Evolutionary conservation across 1,140 invertebrate genomes (phyloP), one percentile per base, ranked within the genome.

Genomic region (Oryzaephilus surinamensis): DNA sequence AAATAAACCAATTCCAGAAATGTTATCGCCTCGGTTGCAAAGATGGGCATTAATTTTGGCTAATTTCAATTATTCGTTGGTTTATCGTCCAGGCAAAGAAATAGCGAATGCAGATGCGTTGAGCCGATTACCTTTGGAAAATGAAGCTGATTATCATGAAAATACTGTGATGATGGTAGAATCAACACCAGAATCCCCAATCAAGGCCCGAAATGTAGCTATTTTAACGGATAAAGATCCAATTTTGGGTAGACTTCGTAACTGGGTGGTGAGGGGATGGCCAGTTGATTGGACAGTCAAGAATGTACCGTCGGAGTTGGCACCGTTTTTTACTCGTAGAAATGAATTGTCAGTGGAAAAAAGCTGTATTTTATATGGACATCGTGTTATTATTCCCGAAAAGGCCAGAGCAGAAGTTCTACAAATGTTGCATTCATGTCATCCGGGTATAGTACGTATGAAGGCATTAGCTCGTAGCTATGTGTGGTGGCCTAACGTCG

Each of bases 371-470:
- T 14, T 41, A 12, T n/a, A n/a, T n/a, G 38, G 30, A 14, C 7
- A 34, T n/a, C 6, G 27, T 3, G 51, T 62, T 8, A 42, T 58
- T 10, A 45, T 64, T 18, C 61, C 54, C 12, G 20, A 34, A 26
- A 42, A n/a, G 4, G 42, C 58, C 10, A 34, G 44, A 14, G 8
- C 54, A 19, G 12, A 35, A 5, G 45, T 62, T 10, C 21, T 63
- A 11, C 32, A 40, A 4, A 50, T 60, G 23, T 37, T 72, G 2
- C 65, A 73, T 51, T 28, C 43, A 16, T 55, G 47, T 14, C 70
- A 71, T 46, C 37, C 54, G 8, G 67, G 65, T 2, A 61, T 71
- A 6, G 60, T 62, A 1, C 58, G 60, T 40, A 71, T 69, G 61
- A 73, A 73, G 50, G 42, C 51, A 3, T 24, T 70, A 6, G 67